Percentiles rank a stretch among this genome's conserved stretches.
These are phyloP conservation scores for Boleophthalmus pectinirostris DNA, from an alignment of 2,113 vertebrate genomes.

Conservation along the genomic window DNA sequence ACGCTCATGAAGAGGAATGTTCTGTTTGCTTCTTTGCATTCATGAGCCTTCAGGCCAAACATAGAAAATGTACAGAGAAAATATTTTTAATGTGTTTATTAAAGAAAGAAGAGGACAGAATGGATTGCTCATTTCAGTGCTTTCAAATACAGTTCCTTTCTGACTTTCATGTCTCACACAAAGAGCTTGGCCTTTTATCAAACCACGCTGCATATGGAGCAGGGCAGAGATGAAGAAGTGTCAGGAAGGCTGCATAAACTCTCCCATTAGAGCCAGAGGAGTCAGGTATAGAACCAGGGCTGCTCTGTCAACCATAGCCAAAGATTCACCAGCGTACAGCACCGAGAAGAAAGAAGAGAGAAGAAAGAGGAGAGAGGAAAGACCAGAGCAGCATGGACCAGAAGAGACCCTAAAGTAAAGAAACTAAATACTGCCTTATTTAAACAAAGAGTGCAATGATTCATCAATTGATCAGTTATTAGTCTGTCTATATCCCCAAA, in stretches of 20 bases:
- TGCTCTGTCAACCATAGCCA: conserved; percentile 35
- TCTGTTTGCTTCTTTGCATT: background rate
- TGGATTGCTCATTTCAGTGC: background rate
- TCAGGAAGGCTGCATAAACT: conserved; percentile 45
- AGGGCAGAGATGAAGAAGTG: conserved; percentile 37
- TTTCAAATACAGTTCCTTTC: conserved; percentile 12
- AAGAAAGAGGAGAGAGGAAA: conserved; percentile 22
- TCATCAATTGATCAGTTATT: no score
- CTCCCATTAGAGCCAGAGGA: conserved; percentile 36
- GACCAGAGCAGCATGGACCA: conserved; percentile 38
- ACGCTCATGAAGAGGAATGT: conserved; percentile 1
- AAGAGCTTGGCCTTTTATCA: conserved; percentile 37
- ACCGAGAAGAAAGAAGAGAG: conserved; percentile 17
- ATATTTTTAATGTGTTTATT: conserved; percentile 1
- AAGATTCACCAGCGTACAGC: conserved; percentile 29
- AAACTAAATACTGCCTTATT: conserved; percentile 15
- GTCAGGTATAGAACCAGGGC: conserved; percentile 39
- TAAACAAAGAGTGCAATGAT: conserved; percentile 22
- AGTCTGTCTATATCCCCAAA: no score
- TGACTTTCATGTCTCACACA: conserved; percentile 11
- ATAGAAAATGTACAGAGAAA: background rate
- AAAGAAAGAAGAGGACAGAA: background rate
- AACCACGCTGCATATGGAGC: conserved; percentile 36
- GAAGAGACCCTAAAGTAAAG: conserved; percentile 15
- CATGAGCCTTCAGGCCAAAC: background rate